These are phyloP conservation scores for Sarotherodon lohbergeri DNA, from an alignment of 2,113 vertebrate genomes.

Conservation along the genomic window DNA sequence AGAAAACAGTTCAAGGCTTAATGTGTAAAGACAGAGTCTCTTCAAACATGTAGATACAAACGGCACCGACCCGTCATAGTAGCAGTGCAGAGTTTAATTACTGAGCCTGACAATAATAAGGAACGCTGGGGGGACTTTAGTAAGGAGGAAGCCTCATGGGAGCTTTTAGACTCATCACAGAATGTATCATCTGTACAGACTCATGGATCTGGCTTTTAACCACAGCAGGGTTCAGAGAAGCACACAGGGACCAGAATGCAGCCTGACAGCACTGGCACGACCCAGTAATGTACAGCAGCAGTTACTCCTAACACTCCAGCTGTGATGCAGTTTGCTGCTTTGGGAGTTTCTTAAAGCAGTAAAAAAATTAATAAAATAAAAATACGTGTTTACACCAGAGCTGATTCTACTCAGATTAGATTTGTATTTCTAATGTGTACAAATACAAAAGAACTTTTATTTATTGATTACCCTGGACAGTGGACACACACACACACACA, in stretches of 20 bases:
- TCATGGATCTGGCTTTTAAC: not conserved
- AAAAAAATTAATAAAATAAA: not conserved
- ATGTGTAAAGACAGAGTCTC: not conserved
- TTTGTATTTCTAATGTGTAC: not conserved
- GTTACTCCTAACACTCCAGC: not conserved
- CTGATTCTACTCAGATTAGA: not conserved
- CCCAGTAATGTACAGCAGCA: not conserved
- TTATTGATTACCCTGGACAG: not conserved
- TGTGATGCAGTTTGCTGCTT: not conserved
- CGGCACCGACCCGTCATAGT: not conserved
- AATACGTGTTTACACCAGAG: not conserved
- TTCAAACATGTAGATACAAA: not conserved
- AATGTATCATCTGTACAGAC: not conserved
- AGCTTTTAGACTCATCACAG: constrained; percentile 9
- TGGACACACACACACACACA: accelerated
- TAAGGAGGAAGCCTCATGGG: not conserved
- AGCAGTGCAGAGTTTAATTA: not conserved
- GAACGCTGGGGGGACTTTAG: not conserved
- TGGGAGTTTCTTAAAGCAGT: not conserved
- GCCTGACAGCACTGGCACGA: not conserved
- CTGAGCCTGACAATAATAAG: not conserved
- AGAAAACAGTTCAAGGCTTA: not conserved
- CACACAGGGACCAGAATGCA: not conserved
- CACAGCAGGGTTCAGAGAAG: not conserved
- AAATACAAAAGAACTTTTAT: not conserved